A percentile compares a stretch with the other conserved stretches of the same genome.
Evolutionary conservation across 2,888 invertebrate genomes (phyloP).

Genomic region (Eudasyphora cyanicolor): DNA sequence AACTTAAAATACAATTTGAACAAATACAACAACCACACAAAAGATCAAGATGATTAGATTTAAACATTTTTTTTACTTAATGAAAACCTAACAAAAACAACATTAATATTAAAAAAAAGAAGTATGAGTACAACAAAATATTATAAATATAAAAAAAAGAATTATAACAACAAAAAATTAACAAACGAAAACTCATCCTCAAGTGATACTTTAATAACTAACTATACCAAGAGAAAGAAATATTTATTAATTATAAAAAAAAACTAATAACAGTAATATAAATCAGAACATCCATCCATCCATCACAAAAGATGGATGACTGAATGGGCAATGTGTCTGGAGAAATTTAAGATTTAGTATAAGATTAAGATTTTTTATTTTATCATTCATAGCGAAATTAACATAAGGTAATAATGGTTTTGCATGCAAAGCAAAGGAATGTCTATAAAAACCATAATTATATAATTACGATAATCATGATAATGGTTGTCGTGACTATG

Average conservation of each 20-base stretch:
- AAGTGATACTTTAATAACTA: slow-evolving; percentile 64
- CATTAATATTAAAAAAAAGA: slow-evolving; percentile 27
- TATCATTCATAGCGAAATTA: too few relatives aligned
- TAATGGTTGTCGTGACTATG: too few relatives aligned
- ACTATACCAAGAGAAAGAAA: background rate
- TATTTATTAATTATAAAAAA: background rate
- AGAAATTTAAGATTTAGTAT: background rate
- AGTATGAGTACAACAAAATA: background rate
- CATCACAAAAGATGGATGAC: background rate
- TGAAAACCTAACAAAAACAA: slow-evolving; percentile 24
- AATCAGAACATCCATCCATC: background rate
- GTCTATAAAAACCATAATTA: too few relatives aligned
- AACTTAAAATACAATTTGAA: slow-evolving; percentile 36
- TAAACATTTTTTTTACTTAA: slow-evolving; percentile 55
- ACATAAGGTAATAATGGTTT: too few relatives aligned
- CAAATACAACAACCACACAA: background rate
- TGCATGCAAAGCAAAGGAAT: too few relatives aligned
- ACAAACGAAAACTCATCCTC: slow-evolving; percentile 69
- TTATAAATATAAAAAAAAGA: background rate
- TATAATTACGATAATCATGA: too few relatives aligned
- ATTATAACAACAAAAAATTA: background rate
- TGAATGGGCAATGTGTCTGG: background rate
- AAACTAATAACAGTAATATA: background rate
- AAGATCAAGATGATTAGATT: slow-evolving; percentile 24
- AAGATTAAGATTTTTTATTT: too few relatives aligned